Evolutionary conservation across 2,888 invertebrate species (phyloP).

Genomic region (Gari tellinella): DNA sequence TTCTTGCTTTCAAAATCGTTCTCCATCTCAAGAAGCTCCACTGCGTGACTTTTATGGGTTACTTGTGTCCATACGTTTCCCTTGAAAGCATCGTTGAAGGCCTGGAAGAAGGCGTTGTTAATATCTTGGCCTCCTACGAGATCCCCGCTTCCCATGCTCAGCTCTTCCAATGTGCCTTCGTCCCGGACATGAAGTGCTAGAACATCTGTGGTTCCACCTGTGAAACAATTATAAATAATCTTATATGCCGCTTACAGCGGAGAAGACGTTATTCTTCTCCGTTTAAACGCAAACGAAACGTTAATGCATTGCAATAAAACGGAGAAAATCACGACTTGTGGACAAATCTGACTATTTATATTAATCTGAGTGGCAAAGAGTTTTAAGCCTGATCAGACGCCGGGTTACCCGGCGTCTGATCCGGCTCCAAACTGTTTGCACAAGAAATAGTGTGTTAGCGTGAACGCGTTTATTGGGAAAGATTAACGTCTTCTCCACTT

Average conservation of each 20-base stretch:
- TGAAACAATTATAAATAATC: slow-evolving; percentile 6
- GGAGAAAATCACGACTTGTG: too few species aligned
- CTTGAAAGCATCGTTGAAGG: slow-evolving; percentile 34
- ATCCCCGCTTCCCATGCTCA: slow-evolving; percentile 18
- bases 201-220: slow-evolving; percentile 49
- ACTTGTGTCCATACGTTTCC: slow-evolving; percentile 24
- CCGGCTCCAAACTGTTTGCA: too few species aligned
- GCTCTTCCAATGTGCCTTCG: slow-evolving; percentile 32
- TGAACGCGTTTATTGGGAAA: too few species aligned
- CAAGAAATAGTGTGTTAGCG: too few species aligned
- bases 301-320: too few species aligned
- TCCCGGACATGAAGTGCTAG: slow-evolving; percentile 39
- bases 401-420: too few species aligned
- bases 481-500: too few species aligned
- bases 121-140: slow-evolving; percentile 42
- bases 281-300: too few species aligned
- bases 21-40: slow-evolving; percentile 39
- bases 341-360: too few species aligned
- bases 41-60: slow-evolving; percentile 10
- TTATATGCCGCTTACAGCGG: neutral
- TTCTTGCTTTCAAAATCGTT: slow-evolving; percentile 50
- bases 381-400: too few species aligned
- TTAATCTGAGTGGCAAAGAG: too few species aligned
- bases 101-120: slow-evolving; percentile 45
- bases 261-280: too few species aligned